Evolutionary conservation across 1,140 invertebrate genomes (phyloP).

Genomic region (Leptinotarsa undecemlineata): DNA sequence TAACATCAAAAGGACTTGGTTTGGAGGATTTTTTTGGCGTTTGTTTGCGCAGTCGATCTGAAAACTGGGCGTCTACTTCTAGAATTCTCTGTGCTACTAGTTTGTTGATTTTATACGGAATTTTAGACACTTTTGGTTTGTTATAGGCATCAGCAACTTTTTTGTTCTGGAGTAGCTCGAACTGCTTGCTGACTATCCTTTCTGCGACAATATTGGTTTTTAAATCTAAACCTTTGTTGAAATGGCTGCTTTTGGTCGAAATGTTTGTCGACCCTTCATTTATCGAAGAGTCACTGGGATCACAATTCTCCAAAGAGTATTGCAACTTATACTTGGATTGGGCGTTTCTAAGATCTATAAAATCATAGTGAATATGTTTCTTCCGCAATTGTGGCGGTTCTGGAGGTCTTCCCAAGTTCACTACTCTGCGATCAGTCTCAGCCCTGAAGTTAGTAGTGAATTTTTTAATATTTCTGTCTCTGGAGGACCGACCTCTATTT

Average conservation of each 20-base stretch:
- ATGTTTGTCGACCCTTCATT: not conserved
- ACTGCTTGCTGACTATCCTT: slow-evolving; percentile 16
- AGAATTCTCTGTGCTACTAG: not conserved
- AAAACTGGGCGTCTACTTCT: not conserved
- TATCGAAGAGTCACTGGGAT: not conserved
- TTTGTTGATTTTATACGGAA: not conserved
- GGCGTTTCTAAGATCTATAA: slow-evolving; percentile 2
- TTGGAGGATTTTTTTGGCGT: not conserved
- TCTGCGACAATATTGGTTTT: slow-evolving; percentile 10
- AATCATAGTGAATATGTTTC: not conserved
- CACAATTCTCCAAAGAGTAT: not conserved
- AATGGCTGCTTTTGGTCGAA: not conserved
- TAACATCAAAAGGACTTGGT: not conserved
- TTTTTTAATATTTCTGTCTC: not conserved
- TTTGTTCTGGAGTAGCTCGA: not conserved
- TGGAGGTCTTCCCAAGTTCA: too few species aligned
- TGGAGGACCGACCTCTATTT: not conserved
- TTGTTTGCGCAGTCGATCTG: not conserved
- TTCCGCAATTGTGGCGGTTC: not conserved
- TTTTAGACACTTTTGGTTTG: not conserved
- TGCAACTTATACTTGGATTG: not conserved
- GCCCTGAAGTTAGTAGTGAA: not conserved
- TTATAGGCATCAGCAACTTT: not conserved
- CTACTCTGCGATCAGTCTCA: too few species aligned
- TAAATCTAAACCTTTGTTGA: not conserved